phyloP scores from a whole-genome alignment of 2,113 vertebrate genomes.

The Heloderma charlesbogerti region DNA sequence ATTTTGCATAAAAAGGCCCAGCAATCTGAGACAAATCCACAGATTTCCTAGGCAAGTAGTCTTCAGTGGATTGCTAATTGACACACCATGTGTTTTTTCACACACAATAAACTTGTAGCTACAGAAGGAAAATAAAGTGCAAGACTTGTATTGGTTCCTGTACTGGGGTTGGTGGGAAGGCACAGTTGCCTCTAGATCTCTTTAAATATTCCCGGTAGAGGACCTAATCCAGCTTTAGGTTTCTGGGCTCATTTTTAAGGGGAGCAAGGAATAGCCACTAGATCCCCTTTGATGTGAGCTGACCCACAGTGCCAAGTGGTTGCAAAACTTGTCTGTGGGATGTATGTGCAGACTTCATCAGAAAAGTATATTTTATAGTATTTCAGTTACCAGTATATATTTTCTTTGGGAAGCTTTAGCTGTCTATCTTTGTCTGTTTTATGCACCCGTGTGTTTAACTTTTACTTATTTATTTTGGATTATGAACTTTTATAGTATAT shows the following conservation, averaged over 20 bases:
- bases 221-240: not conserved
- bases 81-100: not conserved
- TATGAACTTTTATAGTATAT: not conserved
- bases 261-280: not conserved
- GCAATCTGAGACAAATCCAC: not conserved
- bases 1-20: not conserved
- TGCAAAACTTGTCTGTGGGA: not conserved
- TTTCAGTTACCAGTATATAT: not conserved
- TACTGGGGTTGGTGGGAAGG: not conserved
- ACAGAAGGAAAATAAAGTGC: not conserved
- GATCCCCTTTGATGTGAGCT: too few relatives aligned
- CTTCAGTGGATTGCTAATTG: not conserved
- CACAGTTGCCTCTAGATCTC: not conserved
- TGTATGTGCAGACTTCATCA: not conserved
- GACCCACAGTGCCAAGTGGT: not conserved
- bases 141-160: not conserved
- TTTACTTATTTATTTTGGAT: not conserved
- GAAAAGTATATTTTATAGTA: not conserved
- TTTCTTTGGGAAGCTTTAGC: constrained; percentile 1
- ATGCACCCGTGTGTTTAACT: not conserved
- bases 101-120: not conserved
- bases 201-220: not conserved
- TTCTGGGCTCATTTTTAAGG: not conserved
- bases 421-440: not conserved
- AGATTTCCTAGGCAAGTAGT: not conserved